Base-by-base conservation (phyloP, 2,888 invertebrate species). In the Ichneumoninae sp. region DNA sequence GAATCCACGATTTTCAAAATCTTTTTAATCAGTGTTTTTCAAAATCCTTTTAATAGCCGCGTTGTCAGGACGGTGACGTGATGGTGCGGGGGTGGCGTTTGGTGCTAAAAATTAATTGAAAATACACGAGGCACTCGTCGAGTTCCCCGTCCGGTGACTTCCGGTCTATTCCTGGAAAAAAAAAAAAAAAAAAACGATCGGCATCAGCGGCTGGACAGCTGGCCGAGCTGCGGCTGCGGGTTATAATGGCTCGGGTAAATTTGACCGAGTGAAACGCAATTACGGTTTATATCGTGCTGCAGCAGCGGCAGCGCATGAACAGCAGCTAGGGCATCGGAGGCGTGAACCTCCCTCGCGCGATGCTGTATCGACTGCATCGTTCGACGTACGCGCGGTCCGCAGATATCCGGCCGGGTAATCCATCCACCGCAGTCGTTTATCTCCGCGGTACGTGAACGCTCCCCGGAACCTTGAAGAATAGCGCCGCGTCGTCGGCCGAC, bases 241-340 rank as follows among this genome's bases (percentile, higher is more conserved):
- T 74, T 80, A 80, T 83, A 80, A 85, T 83, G 50, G 80, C 68
- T 83, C 83, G 57, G 66, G 86, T 86, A 81, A 88, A 88, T 87
- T 85, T 78, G 71, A 83, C 81, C 77, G 81, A 83, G 79, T 79
- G 82, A 84, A 79, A 86, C 70, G 86, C 83, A 86, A 88, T 86
- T 84, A 88, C 83, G 81, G 83, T 87, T 85, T 87, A 84, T 86
- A 85, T 88, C 83, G 87, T 66, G 74, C 36, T 40, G 52, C 69
- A 26, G 71, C 73, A 79, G 78, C 40, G 33, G 52, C 57, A 57
- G 13, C 44, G 66, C 33, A 76, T 65, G 22, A 57, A 50, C 52
- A 47, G 36, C 65, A 36, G 54, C 65, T 78, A 75, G 75, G 78
- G 82, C 82, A 68, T 19, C 50, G 63, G 26, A 65, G 71, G 73